A percentile compares a stretch with the other conserved stretches of the same genome.
These are phyloP conservation scores for Turnix velox DNA, from an alignment of 2,113 vertebrate species.

Conservation along the genomic window DNA sequence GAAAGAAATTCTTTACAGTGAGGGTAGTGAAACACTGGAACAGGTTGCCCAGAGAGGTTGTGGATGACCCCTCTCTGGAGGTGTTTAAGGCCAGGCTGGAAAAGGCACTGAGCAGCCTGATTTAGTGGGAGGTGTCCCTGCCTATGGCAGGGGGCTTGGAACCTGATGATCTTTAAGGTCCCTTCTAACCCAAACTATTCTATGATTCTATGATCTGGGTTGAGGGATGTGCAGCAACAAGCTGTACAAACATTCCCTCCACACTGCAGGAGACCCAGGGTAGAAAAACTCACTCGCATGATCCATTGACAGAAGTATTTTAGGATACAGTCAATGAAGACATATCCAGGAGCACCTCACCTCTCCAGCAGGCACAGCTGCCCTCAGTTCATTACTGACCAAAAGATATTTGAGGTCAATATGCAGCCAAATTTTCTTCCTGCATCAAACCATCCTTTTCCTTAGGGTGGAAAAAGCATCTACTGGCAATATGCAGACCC, in stretches of 20 bases:
- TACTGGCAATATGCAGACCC: not conserved
- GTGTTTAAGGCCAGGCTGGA: too few relatives aligned
- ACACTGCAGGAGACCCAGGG: not conserved
- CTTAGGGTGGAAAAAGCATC: not conserved
- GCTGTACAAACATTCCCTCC: not conserved
- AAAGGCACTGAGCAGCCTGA: too few relatives aligned
- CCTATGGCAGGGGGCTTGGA: too few relatives aligned
- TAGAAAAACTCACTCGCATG: not conserved
- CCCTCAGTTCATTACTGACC: not conserved
- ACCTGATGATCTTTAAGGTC: too few relatives aligned
- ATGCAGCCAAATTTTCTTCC: not conserved
- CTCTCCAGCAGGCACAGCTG: not conserved
- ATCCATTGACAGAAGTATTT: not conserved
- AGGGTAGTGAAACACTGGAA: too few relatives aligned
- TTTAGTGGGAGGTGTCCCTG: too few relatives aligned
- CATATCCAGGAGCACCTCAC: not conserved
- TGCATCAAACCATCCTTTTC: not conserved
- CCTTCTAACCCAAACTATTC: too few relatives aligned
- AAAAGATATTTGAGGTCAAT: not conserved
- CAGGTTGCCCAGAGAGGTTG: too few relatives aligned
- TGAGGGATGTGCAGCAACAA: not conserved
- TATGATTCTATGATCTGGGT: too few relatives aligned
- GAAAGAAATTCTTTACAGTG: too few relatives aligned
- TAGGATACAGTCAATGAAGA: not conserved
- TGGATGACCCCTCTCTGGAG: too few relatives aligned